Conservation (phyloP, 2,797 vertebrate species). For the Chromobotia macracanthus region DNA sequence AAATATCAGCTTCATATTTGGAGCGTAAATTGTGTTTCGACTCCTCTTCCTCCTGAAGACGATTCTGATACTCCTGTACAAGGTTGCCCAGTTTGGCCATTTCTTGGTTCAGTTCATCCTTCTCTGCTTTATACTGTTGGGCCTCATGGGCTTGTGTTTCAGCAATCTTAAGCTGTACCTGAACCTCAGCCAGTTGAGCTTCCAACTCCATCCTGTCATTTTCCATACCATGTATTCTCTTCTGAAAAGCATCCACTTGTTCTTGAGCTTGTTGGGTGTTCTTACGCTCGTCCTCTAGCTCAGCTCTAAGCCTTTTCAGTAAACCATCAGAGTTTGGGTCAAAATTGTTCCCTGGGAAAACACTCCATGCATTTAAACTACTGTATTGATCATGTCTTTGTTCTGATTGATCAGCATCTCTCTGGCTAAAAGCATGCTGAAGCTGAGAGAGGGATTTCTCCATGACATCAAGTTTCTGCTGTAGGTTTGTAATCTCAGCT, state of each 20-base stretch:
- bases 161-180: slow-evolving; percentile 66
- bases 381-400: not conserved
- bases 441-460: slow-evolving; percentile 60
- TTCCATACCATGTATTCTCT: slow-evolving; percentile 68
- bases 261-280: slow-evolving; percentile 63
- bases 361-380: not conserved
- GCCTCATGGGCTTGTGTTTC: slow-evolving; percentile 73
- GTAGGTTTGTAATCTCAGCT: slow-evolving; percentile 58
- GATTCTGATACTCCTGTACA: slow-evolving; percentile 73
- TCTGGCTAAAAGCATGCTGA: slow-evolving; percentile 56
- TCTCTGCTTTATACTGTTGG: slow-evolving; percentile 76
- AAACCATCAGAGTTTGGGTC: slow-evolving; percentile 50
- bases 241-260: slow-evolving; percentile 71
- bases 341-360: slow-evolving; percentile 58
- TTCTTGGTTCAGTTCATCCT: slow-evolving; percentile 77
- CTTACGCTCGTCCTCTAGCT: slow-evolving; percentile 72
- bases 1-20: slow-evolving; percentile 61
- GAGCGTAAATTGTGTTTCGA: slow-evolving; percentile 48
- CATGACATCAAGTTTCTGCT: slow-evolving; percentile 58
- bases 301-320: slow-evolving; percentile 65
- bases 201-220: slow-evolving; percentile 71
- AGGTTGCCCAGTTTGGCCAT: slow-evolving; percentile 60
- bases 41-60: slow-evolving; percentile 65
- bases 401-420: slow-evolving; percentile 23
- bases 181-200: slow-evolving; percentile 67